A percentile compares a stretch with the other conserved stretches of the same genome.
Evolutionary conservation across 2,797 vertebrate genomes (phyloP).

Genomic region (Centroberyx gerrardi): DNA sequence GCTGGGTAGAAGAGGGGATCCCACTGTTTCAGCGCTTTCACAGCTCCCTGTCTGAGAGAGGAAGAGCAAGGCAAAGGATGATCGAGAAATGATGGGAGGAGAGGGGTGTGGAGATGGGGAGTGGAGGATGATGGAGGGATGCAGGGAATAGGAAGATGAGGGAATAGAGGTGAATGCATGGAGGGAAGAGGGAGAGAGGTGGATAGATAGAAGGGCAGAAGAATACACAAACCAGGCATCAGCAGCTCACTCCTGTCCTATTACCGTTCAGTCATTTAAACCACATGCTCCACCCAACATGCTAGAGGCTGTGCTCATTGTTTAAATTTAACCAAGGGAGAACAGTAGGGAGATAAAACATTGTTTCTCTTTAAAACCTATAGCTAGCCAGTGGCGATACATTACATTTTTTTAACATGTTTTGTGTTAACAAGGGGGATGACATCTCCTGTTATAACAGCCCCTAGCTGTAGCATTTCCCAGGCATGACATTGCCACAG

Average conservation of each 20-base stretch:
- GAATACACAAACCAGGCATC: conserved; percentile 10
- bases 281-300: conserved; percentile 1
- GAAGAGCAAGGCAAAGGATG: conserved; percentile 51
- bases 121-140: conserved; percentile 6
- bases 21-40: conserved; percentile 56
- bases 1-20: conserved; percentile 57
- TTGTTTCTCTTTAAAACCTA: not conserved
- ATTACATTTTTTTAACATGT: conserved; percentile 14
- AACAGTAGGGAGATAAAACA: not conserved
- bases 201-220: conserved; percentile 23
- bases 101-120: conserved; percentile 10
- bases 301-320: not conserved
- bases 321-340: not conserved
- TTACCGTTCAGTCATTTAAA: conserved; percentile 1
- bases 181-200: conserved; percentile 17
- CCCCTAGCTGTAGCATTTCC: conserved; percentile 12
- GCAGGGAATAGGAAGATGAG: conserved; percentile 2
- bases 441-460: conserved; percentile 7
- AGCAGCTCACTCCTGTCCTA: not conserved
- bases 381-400: not conserved
- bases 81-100: conserved; percentile 34
- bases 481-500: not conserved
- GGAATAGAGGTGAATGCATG: conserved; percentile 1
- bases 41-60: conserved; percentile 38
- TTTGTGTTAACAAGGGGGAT: conserved; percentile 22